Conservation (phyloP, 2,797 vertebrate genomes). For the Sebastes goodei region DNA sequence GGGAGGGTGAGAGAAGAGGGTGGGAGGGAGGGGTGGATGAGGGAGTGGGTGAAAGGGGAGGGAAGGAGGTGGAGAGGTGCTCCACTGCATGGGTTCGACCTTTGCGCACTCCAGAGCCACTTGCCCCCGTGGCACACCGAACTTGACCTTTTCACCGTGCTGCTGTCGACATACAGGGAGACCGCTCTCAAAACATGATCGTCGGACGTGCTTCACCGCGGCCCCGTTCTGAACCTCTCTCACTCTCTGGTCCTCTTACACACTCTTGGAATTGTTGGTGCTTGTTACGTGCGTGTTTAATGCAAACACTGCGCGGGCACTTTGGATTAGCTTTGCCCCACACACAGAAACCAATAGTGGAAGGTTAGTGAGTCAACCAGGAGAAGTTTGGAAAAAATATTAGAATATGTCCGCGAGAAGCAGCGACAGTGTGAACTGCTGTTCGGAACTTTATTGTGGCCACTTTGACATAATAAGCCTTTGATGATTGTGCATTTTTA, state of each 20-base stretch:
- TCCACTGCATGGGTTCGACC: constrained; percentile 51
- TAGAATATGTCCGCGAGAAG: not conserved
- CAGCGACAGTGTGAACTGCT: not conserved
- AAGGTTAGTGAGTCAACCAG: constrained; percentile 4
- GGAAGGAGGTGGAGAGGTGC: constrained; percentile 64
- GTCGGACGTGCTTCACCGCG: constrained; percentile 26
- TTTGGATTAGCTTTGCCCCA: not conserved
- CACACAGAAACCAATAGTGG: not conserved
- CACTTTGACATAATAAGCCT: not conserved
- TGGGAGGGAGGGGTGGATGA: not conserved
- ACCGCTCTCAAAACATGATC: constrained; percentile 36
- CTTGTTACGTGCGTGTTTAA: constrained; percentile 25
- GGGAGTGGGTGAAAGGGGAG: not conserved
- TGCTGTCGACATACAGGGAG: constrained; percentile 19
- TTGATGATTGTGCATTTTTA: not conserved
- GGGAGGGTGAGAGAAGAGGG: not conserved
- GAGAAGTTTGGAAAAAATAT: not conserved
- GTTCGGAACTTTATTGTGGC: not conserved
- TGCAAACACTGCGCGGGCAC: constrained; percentile 31
- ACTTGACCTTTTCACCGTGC: constrained; percentile 50
- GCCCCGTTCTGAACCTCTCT: constrained; percentile 31
- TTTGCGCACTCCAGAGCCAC: constrained; percentile 59
- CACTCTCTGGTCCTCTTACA: constrained; percentile 22
- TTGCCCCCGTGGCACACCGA: constrained; percentile 34
- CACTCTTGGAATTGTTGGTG: constrained; percentile 22